Evolutionary conservation across 2,888 invertebrate species (phyloP), one percentile per base, ranked within the genome.

Genomic region (Drosophila niveifrons): DNA sequence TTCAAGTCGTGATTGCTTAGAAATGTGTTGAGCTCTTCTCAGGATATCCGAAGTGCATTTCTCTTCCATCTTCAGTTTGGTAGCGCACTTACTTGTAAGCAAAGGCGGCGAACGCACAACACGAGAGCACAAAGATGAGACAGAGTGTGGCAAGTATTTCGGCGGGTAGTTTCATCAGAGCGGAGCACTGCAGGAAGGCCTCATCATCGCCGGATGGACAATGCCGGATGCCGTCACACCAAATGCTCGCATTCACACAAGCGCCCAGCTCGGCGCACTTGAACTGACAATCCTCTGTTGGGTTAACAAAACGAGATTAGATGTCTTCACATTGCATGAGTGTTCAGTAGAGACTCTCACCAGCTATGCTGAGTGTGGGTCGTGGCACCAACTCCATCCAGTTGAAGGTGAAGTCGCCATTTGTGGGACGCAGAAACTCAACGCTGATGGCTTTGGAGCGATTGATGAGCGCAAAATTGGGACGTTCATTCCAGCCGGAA

Each of bases 121-220:
- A 91, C 76, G 91, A 91, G 75, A 92, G 90, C 72, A 92, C 90
- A 80, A 91, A 89, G 73, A 92, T 82, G 28, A 94, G 94, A 51
- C 94, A 93, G 59, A 94, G 82, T 36, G 94, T 94, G 39, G 93
- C 93, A 23, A 96, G 94, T 80, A 96, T 96, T 75, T 96, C 94
- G 53, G 95, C 95, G 9, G 97, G 97, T 75, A 97, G 93, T 71
- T 96, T 95, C 72, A 97, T 93, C 46, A 97, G 93, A 61, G 96
- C 94, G 53, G 96, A 96, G 89, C 97, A 97, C 90, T 97, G 96
- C 11, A 95, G 94, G 71, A 96, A 94, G 4, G 96, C 94, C 92
- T 97, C 96, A 92, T 97, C 97, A 77, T 95, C 95, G 0, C 96
- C 96, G 2, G 95, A 95, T 9, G 97, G 97, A 89, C 97, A 97